These are phyloP conservation scores for Neolamprologus fasciatus DNA, from an alignment of 2,113 vertebrate species.

Conservation along the genomic window DNA sequence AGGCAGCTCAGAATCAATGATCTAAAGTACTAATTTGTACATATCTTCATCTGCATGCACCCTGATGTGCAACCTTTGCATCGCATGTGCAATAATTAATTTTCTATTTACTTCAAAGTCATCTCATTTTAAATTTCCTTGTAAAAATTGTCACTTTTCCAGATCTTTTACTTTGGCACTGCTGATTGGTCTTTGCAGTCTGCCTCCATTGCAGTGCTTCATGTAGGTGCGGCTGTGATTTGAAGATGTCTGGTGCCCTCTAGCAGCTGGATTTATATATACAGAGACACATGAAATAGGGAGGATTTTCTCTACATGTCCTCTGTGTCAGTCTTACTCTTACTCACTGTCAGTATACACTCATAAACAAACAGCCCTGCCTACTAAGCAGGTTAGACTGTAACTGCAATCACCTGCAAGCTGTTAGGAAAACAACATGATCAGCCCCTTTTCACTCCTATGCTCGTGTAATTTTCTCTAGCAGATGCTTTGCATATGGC, in stretches of 20 bases:
- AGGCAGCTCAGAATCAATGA: neutral
- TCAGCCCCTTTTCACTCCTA: neutral
- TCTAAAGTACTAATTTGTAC: neutral
- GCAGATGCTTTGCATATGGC: conserved; percentile 23
- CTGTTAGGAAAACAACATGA: neutral
- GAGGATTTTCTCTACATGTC: neutral
- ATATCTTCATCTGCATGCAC: neutral
- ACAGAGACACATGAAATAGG: neutral
- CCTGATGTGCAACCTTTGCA: neutral
- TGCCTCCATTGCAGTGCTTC: neutral
- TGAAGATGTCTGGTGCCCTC: conserved; percentile 51
- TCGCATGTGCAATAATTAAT: neutral
- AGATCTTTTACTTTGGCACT: neutral
- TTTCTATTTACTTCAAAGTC: neutral
- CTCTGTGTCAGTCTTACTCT: neutral
- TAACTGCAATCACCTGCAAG: neutral
- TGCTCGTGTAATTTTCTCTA: conserved; percentile 1
- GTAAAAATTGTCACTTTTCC: neutral
- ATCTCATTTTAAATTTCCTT: neutral
- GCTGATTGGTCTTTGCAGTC: neutral
- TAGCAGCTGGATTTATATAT: neutral
- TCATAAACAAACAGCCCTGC: neutral
- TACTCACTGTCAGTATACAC: neutral
- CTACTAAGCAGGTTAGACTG: neutral
- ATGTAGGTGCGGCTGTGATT: neutral